Base-by-base conservation (phyloP, 2,888 invertebrate species). In the Clivina fossor region DNA sequence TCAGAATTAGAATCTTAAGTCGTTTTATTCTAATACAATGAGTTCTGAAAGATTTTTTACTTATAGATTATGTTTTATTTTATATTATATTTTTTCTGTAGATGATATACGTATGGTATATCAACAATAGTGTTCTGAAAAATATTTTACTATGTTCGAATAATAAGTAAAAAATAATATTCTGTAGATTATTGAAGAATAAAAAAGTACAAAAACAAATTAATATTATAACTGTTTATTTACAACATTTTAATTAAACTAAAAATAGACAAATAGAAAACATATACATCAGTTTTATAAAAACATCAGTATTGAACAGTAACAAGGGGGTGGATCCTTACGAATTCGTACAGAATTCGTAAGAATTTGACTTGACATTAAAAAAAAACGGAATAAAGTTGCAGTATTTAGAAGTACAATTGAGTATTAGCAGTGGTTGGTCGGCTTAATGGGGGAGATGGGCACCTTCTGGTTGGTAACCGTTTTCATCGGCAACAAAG, bases 401-500 rank as follows among this genome's bases (percentile, higher is more conserved):
- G 30, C 30, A 30, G n/a, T 11, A 13, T 13, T 30, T 30, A 9
- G 30, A 11, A 3, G 30, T 30, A 11, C 9, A 30, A 26, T 26
- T 9, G 9, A 30, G 30, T 3, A 4, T 9, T 9, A 3, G 44
- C 22, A 19, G 13, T 22, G 28, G 49, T 13, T 7, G 38, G 15
- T 37, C 20, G 8, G 13, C 20, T 55, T 55, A 55, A 11, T 55
- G 46, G 46, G 26, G n/a, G 22, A 55, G 47, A 8, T 55, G 55
- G 22, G 46, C 55, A 20, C 55, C 66, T 57, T 63, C 59, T 1
- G 80, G 78, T 59, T 77, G 76, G 75, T 72, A 81, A n/a, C 80
- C 81, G 61, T 79, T 78, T 62, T 80, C 79, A 60, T 80, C 80
- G 59, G 81, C 78, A 55, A 71, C 56, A 74, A 79, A 81, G 38